A percentile compares a stretch with the other conserved stretches of the same genome.
Conservation (phyloP, 2,113 vertebrate genomes). For the Otis tarda region DNA sequence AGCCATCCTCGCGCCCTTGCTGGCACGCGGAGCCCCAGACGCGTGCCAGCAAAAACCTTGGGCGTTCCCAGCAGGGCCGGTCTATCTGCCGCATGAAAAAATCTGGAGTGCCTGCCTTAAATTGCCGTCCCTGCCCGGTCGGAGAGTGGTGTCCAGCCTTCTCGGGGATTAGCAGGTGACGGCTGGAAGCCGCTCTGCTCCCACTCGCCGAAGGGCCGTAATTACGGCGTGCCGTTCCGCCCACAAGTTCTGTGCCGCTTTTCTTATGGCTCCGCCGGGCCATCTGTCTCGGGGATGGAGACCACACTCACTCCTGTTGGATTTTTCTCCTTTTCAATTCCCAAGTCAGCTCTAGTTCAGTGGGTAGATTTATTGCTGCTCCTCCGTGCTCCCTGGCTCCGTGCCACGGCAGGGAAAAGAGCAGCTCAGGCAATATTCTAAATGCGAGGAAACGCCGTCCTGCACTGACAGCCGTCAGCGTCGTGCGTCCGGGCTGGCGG, state of each 20-base stretch:
- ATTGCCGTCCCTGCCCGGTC: background rate
- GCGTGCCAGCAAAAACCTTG: background rate
- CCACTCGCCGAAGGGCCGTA: background rate
- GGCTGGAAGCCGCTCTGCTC: background rate
- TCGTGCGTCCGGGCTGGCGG: accelerated
- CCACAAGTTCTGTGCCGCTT: background rate
- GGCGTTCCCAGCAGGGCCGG: background rate
- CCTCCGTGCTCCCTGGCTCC: background rate
- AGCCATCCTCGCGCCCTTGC: background rate
- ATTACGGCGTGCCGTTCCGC: background rate
- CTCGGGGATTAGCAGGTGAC: background rate
- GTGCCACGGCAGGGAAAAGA: background rate
- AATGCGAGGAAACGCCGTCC: background rate
- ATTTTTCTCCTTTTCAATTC: conserved; percentile 52
- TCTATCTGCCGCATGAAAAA: background rate
- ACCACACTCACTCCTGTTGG: conserved; percentile 29
- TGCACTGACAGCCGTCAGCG: accelerated
- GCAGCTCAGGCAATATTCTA: background rate
- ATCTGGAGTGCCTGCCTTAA: background rate
- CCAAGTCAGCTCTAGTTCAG: conserved; percentile 41
- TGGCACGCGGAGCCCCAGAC: accelerated
- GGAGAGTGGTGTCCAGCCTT: background rate
- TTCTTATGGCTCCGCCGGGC: background rate
- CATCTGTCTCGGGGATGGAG: conserved; percentile 32
- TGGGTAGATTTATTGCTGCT: conserved; percentile 36